Evolutionary conservation across 2,888 invertebrate species (phyloP).

Genomic region (Aromia moschata): DNA sequence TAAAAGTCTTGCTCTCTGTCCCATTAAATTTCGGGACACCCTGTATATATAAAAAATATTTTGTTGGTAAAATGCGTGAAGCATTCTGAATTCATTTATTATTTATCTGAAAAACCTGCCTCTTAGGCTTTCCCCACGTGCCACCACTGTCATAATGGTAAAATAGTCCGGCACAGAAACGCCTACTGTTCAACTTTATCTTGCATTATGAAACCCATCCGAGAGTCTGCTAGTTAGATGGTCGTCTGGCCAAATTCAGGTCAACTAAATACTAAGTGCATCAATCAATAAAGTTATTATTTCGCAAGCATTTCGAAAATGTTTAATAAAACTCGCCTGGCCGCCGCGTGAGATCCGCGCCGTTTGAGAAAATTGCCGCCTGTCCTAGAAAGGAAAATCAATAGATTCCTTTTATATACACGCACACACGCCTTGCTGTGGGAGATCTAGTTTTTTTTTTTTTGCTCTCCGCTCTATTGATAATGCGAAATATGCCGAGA

Average conservation of each 20-base stretch:
- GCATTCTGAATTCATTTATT: too few relatives aligned
- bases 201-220: slow-evolving; percentile 32
- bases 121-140: too few relatives aligned
- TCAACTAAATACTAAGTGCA: slow-evolving; percentile 35
- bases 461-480: neutral
- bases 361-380: slow-evolving; percentile 15
- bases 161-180: neutral
- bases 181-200: slow-evolving; percentile 6
- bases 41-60: too few relatives aligned
- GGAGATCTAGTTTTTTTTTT: neutral
- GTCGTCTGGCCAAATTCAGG: slow-evolving; percentile 31
- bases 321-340: slow-evolving; percentile 16
- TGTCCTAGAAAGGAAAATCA: slow-evolving; percentile 20
- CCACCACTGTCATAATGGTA: slow-evolving; percentile 9
- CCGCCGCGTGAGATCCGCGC: slow-evolving; percentile 4
- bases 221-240: too few relatives aligned
- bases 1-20: too few relatives aligned
- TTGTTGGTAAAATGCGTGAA: too few relatives aligned
- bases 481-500: slow-evolving; percentile 7
- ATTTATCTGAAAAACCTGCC: too few relatives aligned
- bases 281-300: slow-evolving; percentile 39
- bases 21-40: too few relatives aligned
- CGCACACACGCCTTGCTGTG: neutral
- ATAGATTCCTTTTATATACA: slow-evolving; percentile 5
- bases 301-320: slow-evolving; percentile 22